These are phyloP conservation scores for Epinotia bilunana DNA, from an alignment of 2,888 invertebrate genomes.

Conservation along the genomic window DNA sequence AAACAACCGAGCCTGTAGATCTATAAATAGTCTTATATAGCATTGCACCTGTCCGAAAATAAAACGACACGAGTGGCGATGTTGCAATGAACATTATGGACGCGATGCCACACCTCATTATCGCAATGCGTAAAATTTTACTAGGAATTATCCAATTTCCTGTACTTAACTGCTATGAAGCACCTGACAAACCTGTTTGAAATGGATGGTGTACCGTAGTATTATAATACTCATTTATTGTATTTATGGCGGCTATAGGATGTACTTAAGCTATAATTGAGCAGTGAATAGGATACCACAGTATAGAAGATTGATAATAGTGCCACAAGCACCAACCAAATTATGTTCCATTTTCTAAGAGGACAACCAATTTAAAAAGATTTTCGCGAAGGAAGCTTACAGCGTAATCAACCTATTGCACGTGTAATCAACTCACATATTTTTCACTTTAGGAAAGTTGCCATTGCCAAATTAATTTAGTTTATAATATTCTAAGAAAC, in stretches of 20 bases:
- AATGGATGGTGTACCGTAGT: neutral
- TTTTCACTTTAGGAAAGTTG: too few relatives aligned
- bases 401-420: too few relatives aligned
- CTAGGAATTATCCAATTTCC: slow-evolving; percentile 23
- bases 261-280: neutral
- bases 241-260: neutral
- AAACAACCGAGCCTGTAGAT: too few relatives aligned
- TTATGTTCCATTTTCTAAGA: too few relatives aligned
- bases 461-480: too few relatives aligned
- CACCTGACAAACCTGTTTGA: slow-evolving; percentile 37
- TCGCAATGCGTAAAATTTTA: slow-evolving; percentile 17
- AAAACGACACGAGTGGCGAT: slow-evolving; percentile 1
- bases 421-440: too few relatives aligned
- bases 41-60: neutral
- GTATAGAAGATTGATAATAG: too few relatives aligned
- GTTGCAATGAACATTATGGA: neutral
- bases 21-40: neutral
- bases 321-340: too few relatives aligned
- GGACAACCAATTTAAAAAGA: too few relatives aligned
- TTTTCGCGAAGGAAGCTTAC: too few relatives aligned
- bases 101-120: slow-evolving; percentile 15
- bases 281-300: too few relatives aligned
- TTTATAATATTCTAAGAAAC: too few relatives aligned
- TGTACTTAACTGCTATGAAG: slow-evolving; percentile 11
- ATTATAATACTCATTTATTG: neutral